Evolutionary conservation across 2,113 vertebrate species (phyloP).

Genomic region (Tympanuchus pallidicinctus): DNA sequence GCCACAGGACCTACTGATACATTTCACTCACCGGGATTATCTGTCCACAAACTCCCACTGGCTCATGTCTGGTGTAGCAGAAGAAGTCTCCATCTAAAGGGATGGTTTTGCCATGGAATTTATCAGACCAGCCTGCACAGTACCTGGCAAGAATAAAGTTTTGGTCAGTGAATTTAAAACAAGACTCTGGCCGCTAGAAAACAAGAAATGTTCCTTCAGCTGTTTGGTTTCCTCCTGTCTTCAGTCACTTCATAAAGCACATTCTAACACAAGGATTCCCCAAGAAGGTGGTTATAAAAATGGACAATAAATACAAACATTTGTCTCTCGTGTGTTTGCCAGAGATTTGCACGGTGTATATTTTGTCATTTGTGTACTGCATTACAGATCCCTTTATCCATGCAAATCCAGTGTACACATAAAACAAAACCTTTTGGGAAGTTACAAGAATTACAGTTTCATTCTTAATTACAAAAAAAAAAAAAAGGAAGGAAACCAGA

Average conservation of each 20-base stretch:
- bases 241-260: neutral
- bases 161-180: neutral
- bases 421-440: neutral
- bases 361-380: neutral
- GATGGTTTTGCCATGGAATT: conserved; percentile 96
- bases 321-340: neutral
- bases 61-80: conserved; percentile 94
- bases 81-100: conserved; percentile 94
- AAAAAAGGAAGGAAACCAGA: neutral
- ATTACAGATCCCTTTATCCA: neutral
- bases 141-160: conserved; percentile 78
- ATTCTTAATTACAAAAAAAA: neutral
- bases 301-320: neutral
- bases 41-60: conserved; percentile 95
- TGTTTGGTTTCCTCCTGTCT: neutral
- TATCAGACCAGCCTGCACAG: conserved; percentile 95
- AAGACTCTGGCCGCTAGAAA: neutral
- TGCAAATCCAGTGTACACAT: rapidly evolving
- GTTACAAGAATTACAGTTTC: neutral
- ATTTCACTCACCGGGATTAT: conserved; percentile 90
- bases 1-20: neutral
- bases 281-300: neutral
- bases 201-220: neutral
- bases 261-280: neutral
- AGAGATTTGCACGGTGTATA: neutral